These are phyloP conservation scores for Drosophila glabriapex DNA, from an alignment of 2,888 invertebrate genomes.

Conservation along the genomic window DNA sequence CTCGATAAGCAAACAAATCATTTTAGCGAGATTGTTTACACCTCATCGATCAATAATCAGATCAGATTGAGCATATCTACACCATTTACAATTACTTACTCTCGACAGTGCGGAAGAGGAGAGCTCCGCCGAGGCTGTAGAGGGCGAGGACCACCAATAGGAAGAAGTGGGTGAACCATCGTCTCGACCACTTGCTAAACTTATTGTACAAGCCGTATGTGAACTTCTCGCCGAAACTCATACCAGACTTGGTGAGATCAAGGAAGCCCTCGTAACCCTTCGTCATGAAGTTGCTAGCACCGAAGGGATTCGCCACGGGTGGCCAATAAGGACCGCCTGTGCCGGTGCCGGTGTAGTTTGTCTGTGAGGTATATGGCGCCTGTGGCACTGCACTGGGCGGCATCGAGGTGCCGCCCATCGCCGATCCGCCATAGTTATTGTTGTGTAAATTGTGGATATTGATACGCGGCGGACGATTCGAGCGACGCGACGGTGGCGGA, in stretches of 20 bases:
- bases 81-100: conserved; percentile 86
- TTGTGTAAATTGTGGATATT: conserved; percentile 73
- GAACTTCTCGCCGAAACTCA: conserved; percentile 93
- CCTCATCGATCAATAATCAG: background rate
- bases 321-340: conserved; percentile 83
- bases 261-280: conserved; percentile 92
- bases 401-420: conserved; percentile 62
- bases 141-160: conserved; percentile 91
- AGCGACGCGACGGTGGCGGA: conserved; percentile 70
- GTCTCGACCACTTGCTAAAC: conserved; percentile 90
- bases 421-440: conserved; percentile 54
- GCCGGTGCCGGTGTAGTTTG: conserved; percentile 62
- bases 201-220: conserved; percentile 93
- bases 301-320: conserved; percentile 85
- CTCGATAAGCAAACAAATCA: conserved; percentile 66
- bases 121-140: conserved; percentile 93
- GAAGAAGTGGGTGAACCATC: conserved; percentile 96
- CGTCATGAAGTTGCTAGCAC: conserved; percentile 92
- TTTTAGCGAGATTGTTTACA: conserved; percentile 37
- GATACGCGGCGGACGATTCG: conserved; percentile 83
- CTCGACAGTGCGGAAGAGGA: conserved; percentile 92
- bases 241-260: conserved; percentile 92
- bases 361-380: conserved; percentile 75
- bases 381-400: conserved; percentile 76
- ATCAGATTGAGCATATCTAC: background rate